A percentile compares a stretch with the other conserved stretches of the same genome.
phyloP scores from a whole-genome alignment of 2,113 vertebrate species.

The Spea multiplicata region DNA sequence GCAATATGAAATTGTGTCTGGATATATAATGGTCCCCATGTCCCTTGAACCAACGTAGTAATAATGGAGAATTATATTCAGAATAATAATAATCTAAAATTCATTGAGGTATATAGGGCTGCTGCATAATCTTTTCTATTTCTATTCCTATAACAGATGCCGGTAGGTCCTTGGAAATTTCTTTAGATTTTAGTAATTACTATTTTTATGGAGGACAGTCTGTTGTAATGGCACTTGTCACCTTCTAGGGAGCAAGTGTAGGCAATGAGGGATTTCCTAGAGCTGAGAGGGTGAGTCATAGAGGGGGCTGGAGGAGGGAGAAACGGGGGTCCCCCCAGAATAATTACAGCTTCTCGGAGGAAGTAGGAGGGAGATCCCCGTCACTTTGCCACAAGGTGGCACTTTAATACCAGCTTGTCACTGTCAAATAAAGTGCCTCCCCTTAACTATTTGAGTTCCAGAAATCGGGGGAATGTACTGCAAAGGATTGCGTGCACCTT shows the following conservation, averaged over 20 bases:
- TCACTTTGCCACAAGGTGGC: constrained; percentile 30
- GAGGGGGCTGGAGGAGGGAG: constrained; percentile 10
- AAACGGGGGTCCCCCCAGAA: constrained; percentile 23
- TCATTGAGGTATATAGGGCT: background rate
- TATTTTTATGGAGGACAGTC: constrained; percentile 5
- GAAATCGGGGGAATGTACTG: no score
- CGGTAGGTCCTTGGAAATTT: constrained; percentile 1
- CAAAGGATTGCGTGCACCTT: no score
- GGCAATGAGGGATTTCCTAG: background rate
- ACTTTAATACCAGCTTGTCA: constrained; percentile 43
- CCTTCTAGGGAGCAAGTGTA: background rate
- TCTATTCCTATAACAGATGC: constrained; percentile 4
- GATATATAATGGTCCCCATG: background rate
- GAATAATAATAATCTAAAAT: background rate
- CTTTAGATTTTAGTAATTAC: constrained; percentile 13
- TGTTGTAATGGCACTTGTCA: background rate
- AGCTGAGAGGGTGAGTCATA: background rate
- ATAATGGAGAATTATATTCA: background rate
- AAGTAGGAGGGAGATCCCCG: constrained; percentile 35
- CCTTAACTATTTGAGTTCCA: background rate
- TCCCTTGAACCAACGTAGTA: no score
- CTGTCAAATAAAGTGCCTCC: background rate
- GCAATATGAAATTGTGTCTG: background rate
- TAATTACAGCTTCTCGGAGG: constrained; percentile 28
- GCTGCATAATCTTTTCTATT: background rate